phyloP scores from a whole-genome alignment of 2,797 vertebrate genomes.

The Falco biarmicus region DNA sequence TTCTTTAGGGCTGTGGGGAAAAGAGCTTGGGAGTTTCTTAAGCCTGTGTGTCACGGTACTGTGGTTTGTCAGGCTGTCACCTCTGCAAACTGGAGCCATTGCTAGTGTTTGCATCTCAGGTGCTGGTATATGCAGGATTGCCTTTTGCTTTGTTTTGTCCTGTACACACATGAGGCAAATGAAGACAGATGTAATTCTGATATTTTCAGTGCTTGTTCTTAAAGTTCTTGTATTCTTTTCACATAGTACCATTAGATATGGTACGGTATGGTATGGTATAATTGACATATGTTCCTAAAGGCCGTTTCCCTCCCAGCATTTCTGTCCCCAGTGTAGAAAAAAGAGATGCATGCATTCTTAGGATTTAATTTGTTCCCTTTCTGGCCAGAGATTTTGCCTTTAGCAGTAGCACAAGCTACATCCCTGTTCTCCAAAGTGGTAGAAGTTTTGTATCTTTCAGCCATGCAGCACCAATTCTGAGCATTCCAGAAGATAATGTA shows the following conservation, averaged over 20 bases:
- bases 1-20: not conserved
- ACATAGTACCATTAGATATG: not conserved
- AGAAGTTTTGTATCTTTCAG: not conserved
- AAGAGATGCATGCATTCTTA: not conserved
- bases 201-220: not conserved
- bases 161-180: accelerated
- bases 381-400: not conserved
- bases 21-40: not conserved
- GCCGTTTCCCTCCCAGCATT: not conserved
- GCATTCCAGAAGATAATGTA: not conserved
- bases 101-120: not conserved
- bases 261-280: not conserved
- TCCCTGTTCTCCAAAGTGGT: not conserved
- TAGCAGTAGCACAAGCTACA: not conserved
- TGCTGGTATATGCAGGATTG: not conserved
- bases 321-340: not conserved
- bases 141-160: not conserved
- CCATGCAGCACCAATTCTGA: not conserved
- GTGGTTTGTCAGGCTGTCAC: not conserved
- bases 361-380: not conserved
- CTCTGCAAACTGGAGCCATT: not conserved
- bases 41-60: accelerated
- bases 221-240: not conserved
- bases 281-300: not conserved
- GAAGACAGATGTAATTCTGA: not conserved